Conservation (phyloP, 1,140 invertebrate genomes). For the Colletes gigas region DNA sequence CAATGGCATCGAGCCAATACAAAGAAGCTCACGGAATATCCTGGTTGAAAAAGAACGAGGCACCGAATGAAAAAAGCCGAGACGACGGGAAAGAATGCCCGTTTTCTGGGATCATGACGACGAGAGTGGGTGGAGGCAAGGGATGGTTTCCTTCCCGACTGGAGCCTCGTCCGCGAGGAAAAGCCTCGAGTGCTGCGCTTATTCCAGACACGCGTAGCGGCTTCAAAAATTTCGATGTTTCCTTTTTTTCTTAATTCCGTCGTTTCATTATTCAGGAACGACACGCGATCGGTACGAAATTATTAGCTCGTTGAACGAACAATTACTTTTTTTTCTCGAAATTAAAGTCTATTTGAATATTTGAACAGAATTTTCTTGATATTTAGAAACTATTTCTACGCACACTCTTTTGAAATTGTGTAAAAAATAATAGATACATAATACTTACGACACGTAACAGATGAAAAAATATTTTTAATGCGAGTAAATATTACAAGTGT, state of each 20-base stretch:
- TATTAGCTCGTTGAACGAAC: not conserved
- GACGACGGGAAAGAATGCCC: slow-evolving; percentile 29
- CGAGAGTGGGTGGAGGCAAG: slow-evolving; percentile 15
- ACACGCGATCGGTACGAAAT: not conserved
- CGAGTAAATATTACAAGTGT: too few species aligned
- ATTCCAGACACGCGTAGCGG: not conserved
- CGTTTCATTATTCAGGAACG: not conserved
- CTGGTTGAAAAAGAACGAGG: slow-evolving; percentile 12
- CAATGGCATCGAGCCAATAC: slow-evolving; percentile 64
- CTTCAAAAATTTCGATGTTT: not conserved
- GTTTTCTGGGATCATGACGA: slow-evolving; percentile 42
- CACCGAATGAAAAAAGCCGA: slow-evolving; percentile 23
- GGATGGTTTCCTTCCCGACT: not conserved
- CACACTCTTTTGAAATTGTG: too few species aligned
- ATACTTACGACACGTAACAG: too few species aligned
- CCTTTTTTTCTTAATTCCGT: not conserved
- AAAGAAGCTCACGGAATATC: slow-evolving; percentile 47
- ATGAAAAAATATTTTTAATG: too few species aligned
- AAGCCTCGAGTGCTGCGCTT: slow-evolving; percentile 24
- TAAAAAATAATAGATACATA: too few species aligned
- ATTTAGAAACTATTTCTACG: too few species aligned
- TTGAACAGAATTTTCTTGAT: too few species aligned
- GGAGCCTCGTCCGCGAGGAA: not conserved
- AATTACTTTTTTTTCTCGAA: too few species aligned
- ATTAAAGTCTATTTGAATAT: too few species aligned